Evolutionary conservation across 2,888 invertebrate species (phyloP), one percentile per base, ranked within the genome.

Genomic region (Endotricha flammealis): DNA sequence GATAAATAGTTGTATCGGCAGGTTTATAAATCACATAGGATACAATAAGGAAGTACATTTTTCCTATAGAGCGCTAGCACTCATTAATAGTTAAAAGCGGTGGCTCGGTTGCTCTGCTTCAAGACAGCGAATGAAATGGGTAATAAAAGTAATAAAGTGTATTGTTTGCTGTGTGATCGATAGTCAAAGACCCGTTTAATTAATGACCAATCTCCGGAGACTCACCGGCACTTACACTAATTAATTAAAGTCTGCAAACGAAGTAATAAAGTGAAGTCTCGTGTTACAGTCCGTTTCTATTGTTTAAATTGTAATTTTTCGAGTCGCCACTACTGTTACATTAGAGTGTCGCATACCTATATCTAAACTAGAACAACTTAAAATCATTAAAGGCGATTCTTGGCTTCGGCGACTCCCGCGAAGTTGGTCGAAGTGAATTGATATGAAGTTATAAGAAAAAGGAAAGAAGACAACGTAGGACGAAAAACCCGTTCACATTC

Each of bases 201-300:
- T 80, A 82, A 83, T 82, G 79, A 77, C 77, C 81, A 72, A 79
- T 81, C 81, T 75, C 79, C 54, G 53, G 75, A 70, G 79, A 72
- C 78, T 77, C 79, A 79, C 82, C 82, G 79, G 81, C 79, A 80
- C 82, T 82, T 75, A 72, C 67, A 71, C 64, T 82, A 82, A 83
- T 83, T 83, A 80, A 82, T 82, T 78, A 78, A 73, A 73, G 66
- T 69, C 64, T 61, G 64, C 68, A 66, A 69, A 70, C 73, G 67
- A 61, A 72, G 69, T 65, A 66, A 63, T 66, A 64, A 66, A 75
- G 69, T 66, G 63, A 20, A 20, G 20, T 20, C 20, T 20, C 38
- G 36, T 46, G 45, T 41, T 38, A 27, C 23, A 29, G 35, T 39
- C 39, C 35, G 37, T 32, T 31, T n/a, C 29, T 20, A 37, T 43